Conservation (phyloP, 1,140 invertebrate genomes). For the Drosophila sp. region DNA sequence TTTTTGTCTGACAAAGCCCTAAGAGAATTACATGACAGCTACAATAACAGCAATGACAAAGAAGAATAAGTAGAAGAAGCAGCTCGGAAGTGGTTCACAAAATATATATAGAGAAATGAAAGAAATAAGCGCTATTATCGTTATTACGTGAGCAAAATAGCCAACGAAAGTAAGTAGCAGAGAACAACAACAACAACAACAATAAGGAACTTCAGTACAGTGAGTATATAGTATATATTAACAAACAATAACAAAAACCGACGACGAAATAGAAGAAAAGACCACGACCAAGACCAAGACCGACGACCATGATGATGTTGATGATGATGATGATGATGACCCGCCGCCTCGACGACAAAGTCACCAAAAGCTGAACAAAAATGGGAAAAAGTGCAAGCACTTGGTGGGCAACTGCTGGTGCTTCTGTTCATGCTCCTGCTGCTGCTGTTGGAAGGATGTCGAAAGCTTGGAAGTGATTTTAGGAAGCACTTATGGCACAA, state of each 20-base stretch:
- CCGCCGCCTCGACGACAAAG: not conserved
- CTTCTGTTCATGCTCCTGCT: not conserved
- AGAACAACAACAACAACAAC: not conserved
- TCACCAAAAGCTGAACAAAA: not conserved
- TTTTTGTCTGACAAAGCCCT: constrained; percentile 42
- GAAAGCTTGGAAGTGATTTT: constrained; percentile 67
- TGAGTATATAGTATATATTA: constrained; percentile 55
- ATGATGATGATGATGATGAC: constrained; percentile 11
- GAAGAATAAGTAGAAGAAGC: constrained; percentile 18
- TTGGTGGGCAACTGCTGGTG: not conserved
- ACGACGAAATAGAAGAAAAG: constrained; percentile 9
- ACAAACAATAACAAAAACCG: constrained; percentile 51
- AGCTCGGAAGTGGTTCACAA: constrained; percentile 54
- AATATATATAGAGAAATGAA: constrained; percentile 57
- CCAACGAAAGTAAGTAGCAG: constrained; percentile 27
- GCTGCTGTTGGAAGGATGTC: constrained; percentile 9
- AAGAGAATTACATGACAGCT: constrained; percentile 60
- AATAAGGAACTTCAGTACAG: constrained; percentile 20
- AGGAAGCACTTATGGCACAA: constrained; percentile 70
- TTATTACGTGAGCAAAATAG: constrained; percentile 64
- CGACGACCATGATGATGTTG: constrained; percentile 38
- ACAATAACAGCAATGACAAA: constrained; percentile 29
- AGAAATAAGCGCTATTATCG: constrained; percentile 66
- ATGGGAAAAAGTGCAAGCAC: not conserved
- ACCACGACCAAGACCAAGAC: constrained; percentile 35